Base-by-base conservation (phyloP, 2,797 vertebrate species). In the Xenopus petersii region DNA sequence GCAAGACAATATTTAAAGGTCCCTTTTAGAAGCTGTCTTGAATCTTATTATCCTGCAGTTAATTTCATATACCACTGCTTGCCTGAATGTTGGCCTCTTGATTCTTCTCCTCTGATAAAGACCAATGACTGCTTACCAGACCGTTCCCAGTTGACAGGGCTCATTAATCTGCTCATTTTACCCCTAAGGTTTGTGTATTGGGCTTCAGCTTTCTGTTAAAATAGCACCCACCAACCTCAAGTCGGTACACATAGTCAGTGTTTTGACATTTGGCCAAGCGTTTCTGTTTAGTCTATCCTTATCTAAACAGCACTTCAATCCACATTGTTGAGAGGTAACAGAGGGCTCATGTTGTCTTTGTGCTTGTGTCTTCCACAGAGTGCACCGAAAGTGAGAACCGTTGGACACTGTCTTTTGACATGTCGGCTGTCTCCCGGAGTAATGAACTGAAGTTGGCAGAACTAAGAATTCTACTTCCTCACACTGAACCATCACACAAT, bases 321-420 rank as follows among this genome's bases (percentile, higher is more conserved):
- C 51, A 42, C 16, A 4, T 62, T 26, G 4, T 4, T 10, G 58
- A 24, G 17, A 60, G 17, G 30, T 63, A n/a, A 15, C 11, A 60
- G 10, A 16, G 33, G 30, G 21, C 33, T 71, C 59, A 73, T 17
- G 46, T 55, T 30, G 26, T 0, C 47, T 70, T 17, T 56, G 12
- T 51, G 15, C 54, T 74, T 48, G 56, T 67, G 30, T 49, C 26
- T 72, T 47, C 54, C 81, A 1, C 82, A 96, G 95, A 85, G 67
- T 94, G 84, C 60, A 69, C 86, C 75, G 91, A 91, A 84, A 81
- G 79, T 1, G 92, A 87, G 5, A 84, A 92, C 33, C 89, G 82
- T 73, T 96, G 94, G 94, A 86, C 79, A 0, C 77, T 96, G 58
- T 90, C 87, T 1, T 96, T 96, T 60, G 95, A 96, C 89, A 89